These are phyloP conservation scores for Ascaphus truei DNA, from an alignment of 2,113 vertebrate species.

Conservation along the genomic window DNA sequence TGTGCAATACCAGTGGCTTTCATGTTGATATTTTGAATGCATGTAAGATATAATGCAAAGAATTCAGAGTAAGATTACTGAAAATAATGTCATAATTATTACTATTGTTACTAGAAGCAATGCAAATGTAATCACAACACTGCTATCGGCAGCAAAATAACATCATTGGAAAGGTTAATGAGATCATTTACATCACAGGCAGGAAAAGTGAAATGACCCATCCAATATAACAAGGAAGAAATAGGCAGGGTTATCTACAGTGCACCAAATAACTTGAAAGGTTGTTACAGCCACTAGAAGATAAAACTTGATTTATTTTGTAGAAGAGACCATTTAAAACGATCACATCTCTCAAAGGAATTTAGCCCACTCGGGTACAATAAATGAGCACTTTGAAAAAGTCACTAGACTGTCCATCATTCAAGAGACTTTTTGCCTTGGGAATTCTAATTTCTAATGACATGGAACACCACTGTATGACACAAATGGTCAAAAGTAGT, in stretches of 20 bases:
- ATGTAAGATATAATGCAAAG: too few species aligned
- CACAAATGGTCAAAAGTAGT: too few species aligned
- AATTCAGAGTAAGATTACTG: too few species aligned
- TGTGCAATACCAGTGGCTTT: too few species aligned
- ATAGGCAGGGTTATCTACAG: background rate
- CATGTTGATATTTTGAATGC: too few species aligned
- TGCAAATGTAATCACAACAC: background rate
- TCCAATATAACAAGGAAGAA: background rate
- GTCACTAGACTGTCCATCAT: background rate
- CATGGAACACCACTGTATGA: background rate
- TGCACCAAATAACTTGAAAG: constrained; percentile 14
- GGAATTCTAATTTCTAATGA: background rate
- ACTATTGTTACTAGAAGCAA: background rate
- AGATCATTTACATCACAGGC: constrained; percentile 24
- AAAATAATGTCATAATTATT: background rate
- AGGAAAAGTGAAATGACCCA: background rate
- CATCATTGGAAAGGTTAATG: constrained; percentile 19
- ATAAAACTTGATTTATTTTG: background rate
- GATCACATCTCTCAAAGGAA: background rate
- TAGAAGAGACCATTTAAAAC: background rate
- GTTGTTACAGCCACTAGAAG: background rate
- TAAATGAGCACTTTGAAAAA: background rate
- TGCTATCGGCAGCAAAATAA: background rate
- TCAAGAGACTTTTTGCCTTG: background rate
- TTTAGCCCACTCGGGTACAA: background rate